These are phyloP conservation scores for Trissolcus brochymenae DNA, from an alignment of 2,888 invertebrate genomes.

Conservation along the genomic window DNA sequence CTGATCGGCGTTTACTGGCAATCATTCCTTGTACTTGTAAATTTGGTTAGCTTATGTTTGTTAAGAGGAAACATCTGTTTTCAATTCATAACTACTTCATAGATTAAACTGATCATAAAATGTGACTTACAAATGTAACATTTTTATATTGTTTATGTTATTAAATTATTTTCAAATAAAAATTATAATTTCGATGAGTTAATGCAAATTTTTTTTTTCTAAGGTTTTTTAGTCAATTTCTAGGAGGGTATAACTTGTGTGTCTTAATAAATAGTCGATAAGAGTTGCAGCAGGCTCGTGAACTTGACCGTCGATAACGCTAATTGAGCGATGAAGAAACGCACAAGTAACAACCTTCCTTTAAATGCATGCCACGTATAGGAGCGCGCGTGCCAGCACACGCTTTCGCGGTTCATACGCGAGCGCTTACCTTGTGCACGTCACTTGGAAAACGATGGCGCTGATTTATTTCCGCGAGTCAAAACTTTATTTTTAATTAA, in stretches of 20 bases:
- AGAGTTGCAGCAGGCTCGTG: slow-evolving; percentile 46
- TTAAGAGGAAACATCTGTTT: too few species aligned
- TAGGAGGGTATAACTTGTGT: slow-evolving; percentile 6
- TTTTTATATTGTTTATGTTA: too few species aligned
- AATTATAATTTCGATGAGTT: too few species aligned
- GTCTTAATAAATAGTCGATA: slow-evolving; percentile 39
- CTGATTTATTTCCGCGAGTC: slow-evolving; percentile 14
- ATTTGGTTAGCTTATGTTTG: too few species aligned
- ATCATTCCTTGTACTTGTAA: too few species aligned
- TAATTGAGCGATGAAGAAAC: slow-evolving; percentile 44
- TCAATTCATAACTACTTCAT: too few species aligned
- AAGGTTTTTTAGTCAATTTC: too few species aligned
- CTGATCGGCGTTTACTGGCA: not conserved
- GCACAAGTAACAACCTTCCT: slow-evolving; percentile 49
- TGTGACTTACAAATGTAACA: too few species aligned
- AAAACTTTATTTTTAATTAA: slow-evolving; percentile 32
- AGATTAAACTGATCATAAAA: too few species aligned
- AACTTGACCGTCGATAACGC: slow-evolving; percentile 56
- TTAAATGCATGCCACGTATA: slow-evolving; percentile 44
- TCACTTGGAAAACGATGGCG: slow-evolving; percentile 6
- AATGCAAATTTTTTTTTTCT: too few species aligned
- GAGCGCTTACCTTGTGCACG: slow-evolving; percentile 24
- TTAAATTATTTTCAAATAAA: too few species aligned
- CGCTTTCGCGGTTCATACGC: slow-evolving; percentile 39
- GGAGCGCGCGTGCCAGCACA: slow-evolving; percentile 51